phyloP scores from a whole-genome alignment of 2,888 invertebrate genomes.

The Pogonocherus hispidulus region DNA sequence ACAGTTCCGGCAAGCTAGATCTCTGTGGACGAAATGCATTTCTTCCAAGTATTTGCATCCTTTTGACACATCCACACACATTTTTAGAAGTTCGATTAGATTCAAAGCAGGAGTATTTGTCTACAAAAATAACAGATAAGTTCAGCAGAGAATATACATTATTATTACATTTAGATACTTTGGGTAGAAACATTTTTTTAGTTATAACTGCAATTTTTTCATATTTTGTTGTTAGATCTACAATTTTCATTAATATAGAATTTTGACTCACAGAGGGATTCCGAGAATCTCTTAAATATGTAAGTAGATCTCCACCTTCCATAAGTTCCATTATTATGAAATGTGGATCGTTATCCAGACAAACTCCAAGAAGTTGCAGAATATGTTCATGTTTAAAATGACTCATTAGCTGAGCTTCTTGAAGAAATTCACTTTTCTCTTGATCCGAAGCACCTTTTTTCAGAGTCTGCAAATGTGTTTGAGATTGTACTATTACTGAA shows the following conservation, averaged over 20 bases:
- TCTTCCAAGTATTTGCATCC: slow-evolving; percentile 97
- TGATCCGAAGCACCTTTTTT: slow-evolving; percentile 92
- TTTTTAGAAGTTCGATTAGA: slow-evolving; percentile 87
- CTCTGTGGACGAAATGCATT: slow-evolving; percentile 97
- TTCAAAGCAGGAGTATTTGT: slow-evolving; percentile 78
- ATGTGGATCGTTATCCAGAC: slow-evolving; percentile 93
- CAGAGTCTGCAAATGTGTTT: slow-evolving; percentile 77
- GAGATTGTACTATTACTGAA: not conserved
- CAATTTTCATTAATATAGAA: not conserved
- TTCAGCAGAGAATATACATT: not conserved
- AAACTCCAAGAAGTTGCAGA: slow-evolving; percentile 91
- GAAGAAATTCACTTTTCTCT: slow-evolving; percentile 93
- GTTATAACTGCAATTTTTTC: no score
- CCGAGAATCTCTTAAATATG: slow-evolving; percentile 88
- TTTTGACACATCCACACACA: slow-evolving; percentile 95
- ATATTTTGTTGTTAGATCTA: not conserved
- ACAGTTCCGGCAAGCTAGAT: slow-evolving; percentile 96
- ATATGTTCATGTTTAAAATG: slow-evolving; percentile 98
- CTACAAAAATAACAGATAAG: slow-evolving; percentile 63
- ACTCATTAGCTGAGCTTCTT: slow-evolving; percentile 97
- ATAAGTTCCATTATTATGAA: slow-evolving; percentile 97
- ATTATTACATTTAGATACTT: no score
- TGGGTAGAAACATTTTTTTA: no score
- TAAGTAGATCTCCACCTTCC: slow-evolving; percentile 96
- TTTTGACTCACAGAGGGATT: slow-evolving; percentile 75